Evolutionary conservation across 1,140 invertebrate species (phyloP), one percentile per base, ranked within the genome.

Genomic region (Rhagoletis zephyria): DNA sequence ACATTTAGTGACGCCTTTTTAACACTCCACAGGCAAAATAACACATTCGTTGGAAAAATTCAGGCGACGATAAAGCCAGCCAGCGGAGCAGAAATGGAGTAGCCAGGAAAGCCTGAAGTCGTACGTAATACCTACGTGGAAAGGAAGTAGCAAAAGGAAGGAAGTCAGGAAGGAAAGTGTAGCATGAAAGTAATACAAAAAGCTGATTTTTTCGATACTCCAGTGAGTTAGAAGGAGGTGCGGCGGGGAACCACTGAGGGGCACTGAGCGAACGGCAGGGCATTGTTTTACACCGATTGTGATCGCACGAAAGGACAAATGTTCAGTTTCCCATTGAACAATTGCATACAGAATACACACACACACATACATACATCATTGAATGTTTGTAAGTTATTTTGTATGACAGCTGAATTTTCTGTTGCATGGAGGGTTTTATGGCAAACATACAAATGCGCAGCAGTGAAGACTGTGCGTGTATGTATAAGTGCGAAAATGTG

Each of bases 151-250:
- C 3, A 48, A 42, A 14, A 56, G 48, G 74, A 81, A 81, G 45
- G 16, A 81, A 81, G 74, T 30, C 74, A 81, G 74, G 74, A 81
- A 81, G 74, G 74, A 81, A 81, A 81, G 48, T 81, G 51, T 81
- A 81, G 74, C 51, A 81, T 81, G 48, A 19, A 30, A 81, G 51
- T 59, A 81, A 81, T 81, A 81, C 74, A 81, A 81, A 67, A 81
- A 81, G 74, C 48, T 81, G 74, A 81, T 81, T 81, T 81, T 81
- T 81, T 81, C 74, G 74, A 81, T 81, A 81, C 48, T 9, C 74
- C 19, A 59, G 48, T 14, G 30, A 42, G n/a, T 81, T 81, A 9
- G 12, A 2, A 81, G 30, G 48, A n/a, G 19, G 14, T 10, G 74
- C 19, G n/a, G n/a, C n/a, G n/a, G 48, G 48, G 30, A 5, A 4